Evolutionary conservation across 2,888 invertebrate genomes (phyloP).

Genomic region (Dichetophora obliterata): DNA sequence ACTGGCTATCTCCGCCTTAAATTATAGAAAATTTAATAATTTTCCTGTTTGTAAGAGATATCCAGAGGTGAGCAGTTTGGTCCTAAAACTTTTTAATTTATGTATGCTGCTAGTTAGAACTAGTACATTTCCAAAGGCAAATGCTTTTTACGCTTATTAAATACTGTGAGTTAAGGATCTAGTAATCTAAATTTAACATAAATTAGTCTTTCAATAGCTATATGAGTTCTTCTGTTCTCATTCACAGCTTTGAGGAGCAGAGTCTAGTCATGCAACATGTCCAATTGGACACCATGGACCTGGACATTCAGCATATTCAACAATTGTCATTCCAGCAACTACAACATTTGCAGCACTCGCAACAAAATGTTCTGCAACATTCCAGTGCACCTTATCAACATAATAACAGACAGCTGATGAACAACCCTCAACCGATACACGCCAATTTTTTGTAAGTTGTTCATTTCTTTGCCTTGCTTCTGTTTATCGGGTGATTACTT

Average conservation of each 20-base stretch:
- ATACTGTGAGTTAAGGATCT: too few relatives aligned
- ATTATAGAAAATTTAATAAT: too few relatives aligned
- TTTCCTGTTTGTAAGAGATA: too few relatives aligned
- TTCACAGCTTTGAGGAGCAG: conserved; percentile 3
- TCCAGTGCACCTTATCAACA: background rate
- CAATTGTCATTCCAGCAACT: conserved; percentile 43
- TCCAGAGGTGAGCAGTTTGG: too few relatives aligned
- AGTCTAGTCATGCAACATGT: conserved; percentile 4
- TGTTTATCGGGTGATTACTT: background rate
- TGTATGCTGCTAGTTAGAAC: too few relatives aligned
- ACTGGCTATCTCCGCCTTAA: too few relatives aligned
- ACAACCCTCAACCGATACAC: conserved; percentile 20
- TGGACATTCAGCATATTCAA: conserved; percentile 38
- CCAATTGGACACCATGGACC: conserved; percentile 1
- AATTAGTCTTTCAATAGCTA: background rate
- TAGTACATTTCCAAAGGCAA: too few relatives aligned
- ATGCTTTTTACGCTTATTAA: too few relatives aligned
- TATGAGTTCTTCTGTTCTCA: background rate
- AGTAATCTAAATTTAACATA: too few relatives aligned
- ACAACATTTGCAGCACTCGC: conserved; percentile 31
- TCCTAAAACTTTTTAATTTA: too few relatives aligned
- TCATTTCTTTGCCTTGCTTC: conserved; percentile 20
- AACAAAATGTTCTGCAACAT: conserved; percentile 25
- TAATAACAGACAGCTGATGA: conserved; percentile 34
- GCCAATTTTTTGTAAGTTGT: conserved; percentile 40